Base-by-base conservation (phyloP, 2,113 vertebrate species). In the Dipodomys stephensi region DNA sequence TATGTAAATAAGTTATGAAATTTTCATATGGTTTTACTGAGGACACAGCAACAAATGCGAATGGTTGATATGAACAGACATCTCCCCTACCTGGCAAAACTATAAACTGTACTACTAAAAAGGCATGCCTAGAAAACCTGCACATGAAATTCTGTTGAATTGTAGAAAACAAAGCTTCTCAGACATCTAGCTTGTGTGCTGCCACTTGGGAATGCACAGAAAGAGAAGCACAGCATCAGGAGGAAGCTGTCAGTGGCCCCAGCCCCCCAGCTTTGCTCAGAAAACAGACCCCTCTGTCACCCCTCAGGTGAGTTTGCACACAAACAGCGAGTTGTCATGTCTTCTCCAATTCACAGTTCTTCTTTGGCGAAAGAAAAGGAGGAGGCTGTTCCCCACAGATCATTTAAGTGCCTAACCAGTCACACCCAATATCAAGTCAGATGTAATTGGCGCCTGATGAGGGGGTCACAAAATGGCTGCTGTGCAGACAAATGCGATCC, bases 401-500 rank as follows among this genome's bases (percentile, higher is more conserved):
- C 6, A 6, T 68, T 74, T 46, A 53, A 68, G 49, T 53, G 12
- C 49, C 49, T 30, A 44, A 22, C 32, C 18, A n/a, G 65, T 20
- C 25, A 7, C 1, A 25, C 44, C 25, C 32, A 1, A 0, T 2
- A 11, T 65, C 80, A 19, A 49, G 65, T 67, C 39, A 74, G 83
- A n/a, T 73, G 11, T 25, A 57, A 68, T 39, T 57, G 83, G 68
- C 57, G 32, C 64, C 62, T 20, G 25, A 73, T 39, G 39, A 39
- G 39, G 30, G 44, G 64, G 46, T 32, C 67, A 44, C 3, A 7
- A 8, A 6, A 10, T 25, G 3, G 13, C 11, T 62, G 68, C 82
- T 49, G 57, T n/a, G 68, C 22, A 10, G 35, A 25, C 11, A 0
- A 27, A 28, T 0, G 22, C 9, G 0, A 10, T 28, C 18, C 9